Conservation (phyloP, 1,140 invertebrate species). For the Tetragonula clypearis region DNA sequence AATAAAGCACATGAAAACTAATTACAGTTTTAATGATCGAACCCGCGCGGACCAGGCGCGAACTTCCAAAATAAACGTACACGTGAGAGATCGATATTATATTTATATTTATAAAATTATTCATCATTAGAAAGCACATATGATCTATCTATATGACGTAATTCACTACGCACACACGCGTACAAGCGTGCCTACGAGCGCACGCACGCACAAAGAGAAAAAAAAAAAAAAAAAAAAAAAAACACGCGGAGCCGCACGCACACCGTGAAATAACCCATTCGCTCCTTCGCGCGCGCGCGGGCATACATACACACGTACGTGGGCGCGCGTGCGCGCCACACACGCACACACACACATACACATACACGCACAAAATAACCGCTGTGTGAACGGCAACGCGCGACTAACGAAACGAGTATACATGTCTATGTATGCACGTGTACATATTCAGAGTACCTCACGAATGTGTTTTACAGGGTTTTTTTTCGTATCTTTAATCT, state of each 20-base stretch:
- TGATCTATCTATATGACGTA: conserved; percentile 79
- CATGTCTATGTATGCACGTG: conserved; percentile 71
- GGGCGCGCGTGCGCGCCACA: neutral
- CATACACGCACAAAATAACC: conserved; percentile 39
- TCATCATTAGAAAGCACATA: conserved; percentile 80
- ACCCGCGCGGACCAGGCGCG: conserved; percentile 23
- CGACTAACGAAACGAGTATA: conserved; percentile 63
- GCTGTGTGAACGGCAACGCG: conserved; percentile 43
- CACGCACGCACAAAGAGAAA: conserved; percentile 58
- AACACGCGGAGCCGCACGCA: conserved; percentile 48
- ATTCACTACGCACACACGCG: conserved; percentile 72
- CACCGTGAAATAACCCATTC: conserved; percentile 49
- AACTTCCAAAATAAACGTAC: conserved; percentile 66
- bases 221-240: conserved; percentile 53
- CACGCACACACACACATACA: neutral
- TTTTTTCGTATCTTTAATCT: conserved; percentile 57
- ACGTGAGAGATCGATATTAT: conserved; percentile 75
- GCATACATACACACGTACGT: conserved; percentile 41
- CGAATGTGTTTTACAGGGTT: conserved; percentile 67
- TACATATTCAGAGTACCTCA: conserved; percentile 72
- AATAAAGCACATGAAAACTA: conserved; percentile 22
- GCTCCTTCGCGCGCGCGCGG: conserved; percentile 35
- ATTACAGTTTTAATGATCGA: conserved; percentile 21
- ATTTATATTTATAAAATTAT: conserved; percentile 80
- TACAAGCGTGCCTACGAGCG: conserved; percentile 66